phyloP scores from a whole-genome alignment of 2,888 invertebrate species.

The Lysandra bellargus region DNA sequence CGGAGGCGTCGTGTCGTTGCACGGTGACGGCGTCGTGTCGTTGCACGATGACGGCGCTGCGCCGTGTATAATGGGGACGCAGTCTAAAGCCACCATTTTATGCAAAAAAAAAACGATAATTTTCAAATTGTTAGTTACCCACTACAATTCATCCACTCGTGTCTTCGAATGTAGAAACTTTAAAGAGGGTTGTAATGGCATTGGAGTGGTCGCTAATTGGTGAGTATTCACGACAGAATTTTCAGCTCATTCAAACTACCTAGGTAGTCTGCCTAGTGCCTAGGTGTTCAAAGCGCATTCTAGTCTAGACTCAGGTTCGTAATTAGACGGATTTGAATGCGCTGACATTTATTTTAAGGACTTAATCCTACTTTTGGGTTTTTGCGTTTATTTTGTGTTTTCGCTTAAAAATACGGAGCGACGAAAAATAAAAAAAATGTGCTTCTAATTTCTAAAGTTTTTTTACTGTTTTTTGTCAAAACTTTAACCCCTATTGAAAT shows the following conservation, averaged over 20 bases:
- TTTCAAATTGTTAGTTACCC: too few species aligned
- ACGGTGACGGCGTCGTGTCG: too few species aligned
- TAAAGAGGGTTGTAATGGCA: neutral
- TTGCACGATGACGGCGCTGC: too few species aligned
- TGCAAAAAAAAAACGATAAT: too few species aligned
- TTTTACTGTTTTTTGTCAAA: neutral
- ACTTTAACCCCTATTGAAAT: too few species aligned
- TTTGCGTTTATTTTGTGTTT: neutral
- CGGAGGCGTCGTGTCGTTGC: too few species aligned
- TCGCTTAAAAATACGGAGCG: neutral
- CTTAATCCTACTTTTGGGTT: neutral
- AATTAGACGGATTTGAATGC: neutral
- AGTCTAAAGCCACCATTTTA: too few species aligned
- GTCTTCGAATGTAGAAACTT: too few species aligned
- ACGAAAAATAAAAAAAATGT: neutral
- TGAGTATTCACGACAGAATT: slow-evolving; percentile 33
- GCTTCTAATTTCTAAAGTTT: neutral
- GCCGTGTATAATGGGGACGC: too few species aligned
- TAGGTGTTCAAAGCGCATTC: slow-evolving; percentile 15
- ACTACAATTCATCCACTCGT: too few species aligned
- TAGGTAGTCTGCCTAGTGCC: neutral
- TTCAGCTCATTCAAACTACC: slow-evolving; percentile 13
- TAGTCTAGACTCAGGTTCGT: neutral
- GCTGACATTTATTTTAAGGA: neutral
- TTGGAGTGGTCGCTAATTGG: slow-evolving; percentile 6